These are phyloP conservation scores for Conus betulinus DNA, from an alignment of 1,140 invertebrate species.

Conservation along the genomic window DNA sequence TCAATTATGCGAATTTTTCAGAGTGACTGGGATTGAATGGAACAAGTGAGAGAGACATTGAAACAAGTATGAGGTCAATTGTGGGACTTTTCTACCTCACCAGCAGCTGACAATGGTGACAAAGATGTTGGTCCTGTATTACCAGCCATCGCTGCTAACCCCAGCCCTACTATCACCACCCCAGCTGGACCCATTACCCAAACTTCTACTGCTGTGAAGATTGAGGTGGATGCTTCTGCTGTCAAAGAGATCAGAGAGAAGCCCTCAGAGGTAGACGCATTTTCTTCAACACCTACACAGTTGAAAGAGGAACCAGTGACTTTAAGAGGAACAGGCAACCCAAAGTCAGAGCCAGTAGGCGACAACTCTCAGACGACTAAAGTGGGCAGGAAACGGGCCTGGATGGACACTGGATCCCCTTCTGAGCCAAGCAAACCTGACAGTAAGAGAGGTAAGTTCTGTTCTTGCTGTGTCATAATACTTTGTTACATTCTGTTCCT, in stretches of 20 bases:
- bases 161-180: constrained; percentile 31
- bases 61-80: constrained; percentile 43
- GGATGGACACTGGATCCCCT: not conserved
- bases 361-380: constrained; percentile 50
- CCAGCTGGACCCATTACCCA: constrained; percentile 35
- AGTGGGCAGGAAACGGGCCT: constrained; percentile 38
- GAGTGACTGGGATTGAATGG: constrained; percentile 19
- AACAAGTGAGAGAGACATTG: constrained; percentile 31
- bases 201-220: constrained; percentile 67
- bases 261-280: constrained; percentile 23
- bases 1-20: not conserved
- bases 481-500: too few species aligned
- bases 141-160: not conserved
- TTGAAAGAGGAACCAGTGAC: constrained; percentile 41
- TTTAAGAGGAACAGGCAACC: constrained; percentile 44
- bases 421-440: not conserved
- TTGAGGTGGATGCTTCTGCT: constrained; percentile 37
- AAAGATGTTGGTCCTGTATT: not conserved
- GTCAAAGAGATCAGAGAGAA: constrained; percentile 54
- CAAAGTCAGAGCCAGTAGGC: constrained; percentile 45
- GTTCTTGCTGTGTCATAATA: not conserved
- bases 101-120: not conserved
- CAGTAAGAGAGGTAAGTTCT: constrained; percentile 26
- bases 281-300: constrained; percentile 44
- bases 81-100: constrained; percentile 55